phyloP scores from a whole-genome alignment of 2,797 vertebrate genomes.

The Serranus cabrilla region DNA sequence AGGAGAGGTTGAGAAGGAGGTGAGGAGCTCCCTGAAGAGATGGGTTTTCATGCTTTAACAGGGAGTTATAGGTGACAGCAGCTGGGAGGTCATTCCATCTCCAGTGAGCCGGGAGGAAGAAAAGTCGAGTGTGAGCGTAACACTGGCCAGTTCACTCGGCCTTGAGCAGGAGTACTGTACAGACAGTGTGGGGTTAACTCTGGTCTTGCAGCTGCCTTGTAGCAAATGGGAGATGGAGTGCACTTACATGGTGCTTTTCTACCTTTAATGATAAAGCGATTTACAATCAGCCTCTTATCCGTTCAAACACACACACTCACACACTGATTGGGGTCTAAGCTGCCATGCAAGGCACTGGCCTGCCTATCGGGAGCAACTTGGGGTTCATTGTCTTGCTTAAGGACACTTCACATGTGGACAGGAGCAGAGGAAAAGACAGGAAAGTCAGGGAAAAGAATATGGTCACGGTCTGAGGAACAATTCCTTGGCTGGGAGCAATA shows the following conservation, averaged over 20 bases:
- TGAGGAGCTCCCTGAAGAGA: constrained; percentile 36
- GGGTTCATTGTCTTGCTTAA: neutral
- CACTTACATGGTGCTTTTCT: neutral
- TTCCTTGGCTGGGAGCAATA: neutral
- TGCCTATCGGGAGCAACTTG: neutral
- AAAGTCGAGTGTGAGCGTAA: constrained; percentile 25
- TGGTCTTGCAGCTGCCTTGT: constrained; percentile 21
- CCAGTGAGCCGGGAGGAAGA: constrained; percentile 31
- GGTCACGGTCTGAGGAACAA: neutral
- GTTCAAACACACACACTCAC: neutral
- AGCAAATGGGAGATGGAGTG: neutral
- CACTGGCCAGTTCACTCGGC: constrained; percentile 21
- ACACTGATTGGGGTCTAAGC: neutral
- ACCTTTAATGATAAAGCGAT: neutral
- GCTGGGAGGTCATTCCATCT: constrained; percentile 34
- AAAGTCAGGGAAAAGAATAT: too few relatives aligned
- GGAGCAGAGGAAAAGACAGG: neutral
- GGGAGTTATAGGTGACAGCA: constrained; percentile 32
- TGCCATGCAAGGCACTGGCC: neutral
- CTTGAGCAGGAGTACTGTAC: neutral
- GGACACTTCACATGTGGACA: neutral
- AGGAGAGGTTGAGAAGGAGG: constrained; percentile 18
- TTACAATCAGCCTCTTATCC: neutral
- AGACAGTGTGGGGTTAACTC: constrained; percentile 20
- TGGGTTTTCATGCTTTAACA: constrained; percentile 40